Evolutionary conservation across 1,140 invertebrate genomes (phyloP).

Genomic region (Pseudomyrmex sp.): DNA sequence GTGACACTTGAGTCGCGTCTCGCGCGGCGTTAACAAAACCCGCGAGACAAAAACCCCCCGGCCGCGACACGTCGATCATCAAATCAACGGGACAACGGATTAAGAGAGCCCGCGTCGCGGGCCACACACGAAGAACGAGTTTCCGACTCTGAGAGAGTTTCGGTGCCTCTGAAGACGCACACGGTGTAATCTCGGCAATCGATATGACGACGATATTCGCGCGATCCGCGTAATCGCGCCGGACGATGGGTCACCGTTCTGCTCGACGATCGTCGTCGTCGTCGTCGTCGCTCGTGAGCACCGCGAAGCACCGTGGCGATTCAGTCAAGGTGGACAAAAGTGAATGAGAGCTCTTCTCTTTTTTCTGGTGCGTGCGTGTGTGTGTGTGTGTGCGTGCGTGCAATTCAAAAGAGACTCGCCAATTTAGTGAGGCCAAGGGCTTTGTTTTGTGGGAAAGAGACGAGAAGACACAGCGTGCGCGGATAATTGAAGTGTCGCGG

Average conservation of each 20-base stretch:
- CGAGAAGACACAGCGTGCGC: no score
- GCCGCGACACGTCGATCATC: not conserved
- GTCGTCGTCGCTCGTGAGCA: slow-evolving; percentile 5
- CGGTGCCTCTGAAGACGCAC: no score
- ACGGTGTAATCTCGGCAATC: slow-evolving; percentile 27
- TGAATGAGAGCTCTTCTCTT: not conserved
- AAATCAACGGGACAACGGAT: not conserved
- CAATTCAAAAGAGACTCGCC: not conserved
- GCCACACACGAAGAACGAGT: no score
- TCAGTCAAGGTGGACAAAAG: not conserved
- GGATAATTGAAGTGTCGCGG: no score
- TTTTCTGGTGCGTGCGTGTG: no score
- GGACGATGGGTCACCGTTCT: slow-evolving; percentile 30
- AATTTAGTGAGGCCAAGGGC: no score
- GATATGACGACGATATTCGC: slow-evolving; percentile 39
- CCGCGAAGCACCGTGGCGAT: not conserved
- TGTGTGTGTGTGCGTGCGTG: not conserved
- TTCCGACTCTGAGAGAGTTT: no score
- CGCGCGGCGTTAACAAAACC: slow-evolving; percentile 4
- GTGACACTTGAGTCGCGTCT: no score
- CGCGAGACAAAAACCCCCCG: slow-evolving; percentile 8
- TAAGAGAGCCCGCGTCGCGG: not conserved
- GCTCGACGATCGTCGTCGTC: not conserved
- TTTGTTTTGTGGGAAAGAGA: no score
- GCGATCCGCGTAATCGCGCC: slow-evolving; percentile 13